phyloP scores from a whole-genome alignment of 92 coral and sea anemone species.

The Zoanthus gigantus region DNA sequence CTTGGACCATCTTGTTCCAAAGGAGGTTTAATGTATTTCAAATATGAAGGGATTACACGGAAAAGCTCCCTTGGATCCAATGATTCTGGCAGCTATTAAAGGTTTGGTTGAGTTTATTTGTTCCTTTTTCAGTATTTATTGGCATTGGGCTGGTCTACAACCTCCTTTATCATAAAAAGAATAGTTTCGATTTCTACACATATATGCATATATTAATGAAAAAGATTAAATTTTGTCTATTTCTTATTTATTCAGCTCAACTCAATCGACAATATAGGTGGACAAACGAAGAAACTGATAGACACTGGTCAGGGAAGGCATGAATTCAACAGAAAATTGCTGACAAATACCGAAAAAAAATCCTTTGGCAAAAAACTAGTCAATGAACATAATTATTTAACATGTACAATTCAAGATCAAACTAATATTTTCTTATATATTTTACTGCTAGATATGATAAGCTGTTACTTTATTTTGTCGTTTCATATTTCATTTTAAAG shows the following conservation, averaged over 20 bases:
- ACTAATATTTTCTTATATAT: not conserved
- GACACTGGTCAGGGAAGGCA: conserved; percentile 39
- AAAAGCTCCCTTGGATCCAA: conserved; percentile 30
- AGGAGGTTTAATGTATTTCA: conserved; percentile 51
- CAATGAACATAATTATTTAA: not conserved
- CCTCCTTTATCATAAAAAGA: too few species aligned
- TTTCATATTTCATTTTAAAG: too few species aligned
- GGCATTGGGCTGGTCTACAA: not conserved
- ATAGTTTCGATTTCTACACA: too few species aligned
- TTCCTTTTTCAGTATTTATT: not conserved
- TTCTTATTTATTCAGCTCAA: not conserved
- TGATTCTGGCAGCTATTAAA: conserved; percentile 50
- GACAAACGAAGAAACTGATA: conserved; percentile 22
- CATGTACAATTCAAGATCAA: not conserved
- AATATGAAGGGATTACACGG: conserved; percentile 50
- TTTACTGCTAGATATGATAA: too few species aligned
- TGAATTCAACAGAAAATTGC: conserved; percentile 59
- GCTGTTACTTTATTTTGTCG: too few species aligned
- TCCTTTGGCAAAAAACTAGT: not conserved
- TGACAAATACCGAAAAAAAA: conserved; percentile 50
- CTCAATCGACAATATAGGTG: conserved; percentile 40
- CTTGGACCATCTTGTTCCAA: conserved; percentile 51
- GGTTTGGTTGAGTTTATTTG: not conserved
- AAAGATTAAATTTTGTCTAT: not conserved
- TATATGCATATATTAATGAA: too few species aligned